Percentiles rank a stretch among this genome's conserved stretches.
Evolutionary conservation across 2,113 vertebrate species (phyloP).

Genomic region (Calyptommatus sinebrachiatus): DNA sequence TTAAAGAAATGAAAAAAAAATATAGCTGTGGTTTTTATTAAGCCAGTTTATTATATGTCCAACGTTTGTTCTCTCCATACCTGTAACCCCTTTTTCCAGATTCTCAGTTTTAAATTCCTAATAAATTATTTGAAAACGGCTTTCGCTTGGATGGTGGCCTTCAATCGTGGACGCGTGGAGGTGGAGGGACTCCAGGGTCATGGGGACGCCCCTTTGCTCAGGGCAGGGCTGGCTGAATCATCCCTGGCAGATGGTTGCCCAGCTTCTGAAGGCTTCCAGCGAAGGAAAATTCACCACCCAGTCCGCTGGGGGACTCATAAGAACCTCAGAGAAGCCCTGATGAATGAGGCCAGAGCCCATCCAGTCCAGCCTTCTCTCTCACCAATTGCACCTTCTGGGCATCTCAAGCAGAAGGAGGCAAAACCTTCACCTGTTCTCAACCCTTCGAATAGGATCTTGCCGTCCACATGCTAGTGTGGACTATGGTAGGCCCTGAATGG

Average conservation of each 20-base stretch:
- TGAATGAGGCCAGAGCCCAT: not conserved
- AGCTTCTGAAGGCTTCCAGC: not conserved
- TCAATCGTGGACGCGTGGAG: not conserved
- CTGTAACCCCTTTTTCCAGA: slow-evolving; percentile 90
- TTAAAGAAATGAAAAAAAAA: slow-evolving; percentile 55
- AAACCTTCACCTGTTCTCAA: too few relatives aligned
- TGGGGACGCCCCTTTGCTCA: too few relatives aligned
- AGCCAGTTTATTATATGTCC: slow-evolving; percentile 78
- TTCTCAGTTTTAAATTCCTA: slow-evolving; percentile 94
- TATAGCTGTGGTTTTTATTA: slow-evolving; percentile 75
- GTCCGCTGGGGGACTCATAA: not conserved
- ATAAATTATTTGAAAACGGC: slow-evolving; percentile 99
- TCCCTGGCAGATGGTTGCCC: too few relatives aligned
- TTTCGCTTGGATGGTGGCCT: slow-evolving; percentile 29
- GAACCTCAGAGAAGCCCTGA: not conserved
- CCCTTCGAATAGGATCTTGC: too few relatives aligned
- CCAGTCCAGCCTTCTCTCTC: not conserved
- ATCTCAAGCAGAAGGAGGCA: too few relatives aligned
- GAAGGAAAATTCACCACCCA: too few relatives aligned
- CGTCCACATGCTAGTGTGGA: too few relatives aligned
- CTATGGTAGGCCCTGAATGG: too few relatives aligned
- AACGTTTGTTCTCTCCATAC: slow-evolving; percentile 84
- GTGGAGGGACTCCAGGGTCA: not conserved
- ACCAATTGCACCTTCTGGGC: too few relatives aligned
- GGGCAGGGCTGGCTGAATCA: too few relatives aligned